A percentile compares a stretch with the other conserved stretches of the same genome.
Conservation (phyloP, 2,797 vertebrate species). For the Falco peregrinus region DNA sequence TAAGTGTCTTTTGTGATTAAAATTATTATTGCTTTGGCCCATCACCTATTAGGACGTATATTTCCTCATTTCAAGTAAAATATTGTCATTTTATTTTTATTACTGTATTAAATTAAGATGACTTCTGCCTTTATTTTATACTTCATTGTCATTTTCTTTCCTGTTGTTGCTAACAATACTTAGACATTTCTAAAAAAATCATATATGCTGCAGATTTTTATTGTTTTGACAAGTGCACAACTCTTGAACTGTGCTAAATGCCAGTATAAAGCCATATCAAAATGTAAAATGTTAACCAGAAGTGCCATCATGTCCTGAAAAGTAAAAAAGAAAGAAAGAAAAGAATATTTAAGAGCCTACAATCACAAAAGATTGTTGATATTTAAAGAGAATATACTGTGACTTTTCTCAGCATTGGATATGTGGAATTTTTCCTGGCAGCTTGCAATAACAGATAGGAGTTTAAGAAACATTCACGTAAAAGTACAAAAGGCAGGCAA, state of each 20-base stretch:
- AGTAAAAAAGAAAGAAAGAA: background rate
- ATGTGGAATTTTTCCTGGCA: conserved; percentile 29
- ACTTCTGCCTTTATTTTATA: background rate
- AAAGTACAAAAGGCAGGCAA: conserved; percentile 50
- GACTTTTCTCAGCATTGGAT: conserved; percentile 32
- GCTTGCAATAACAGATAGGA: conserved; percentile 53
- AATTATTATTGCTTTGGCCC: conserved; percentile 55
- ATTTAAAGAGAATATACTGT: conserved; percentile 51
- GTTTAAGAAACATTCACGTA: conserved; percentile 40
- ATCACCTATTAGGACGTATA: conserved; percentile 47
- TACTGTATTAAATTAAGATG: conserved; percentile 34
- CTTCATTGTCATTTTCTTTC: background rate
- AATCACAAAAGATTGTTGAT: conserved; percentile 38
- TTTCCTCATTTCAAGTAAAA: conserved; percentile 56
- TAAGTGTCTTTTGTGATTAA: conserved; percentile 65
- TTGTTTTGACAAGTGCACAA: conserved; percentile 61
- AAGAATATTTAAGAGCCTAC: conserved; percentile 35
- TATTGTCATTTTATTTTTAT: conserved; percentile 48
- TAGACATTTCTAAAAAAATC: background rate
- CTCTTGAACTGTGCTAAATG: conserved; percentile 61
- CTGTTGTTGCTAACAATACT: conserved; percentile 20
- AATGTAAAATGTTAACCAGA: conserved; percentile 62
- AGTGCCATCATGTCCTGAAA: conserved; percentile 22
- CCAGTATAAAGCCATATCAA: conserved; percentile 53
- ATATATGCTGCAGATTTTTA: conserved; percentile 27